Conservation (phyloP, 2,113 vertebrate genomes). For the Hypanus sabinus region DNA sequence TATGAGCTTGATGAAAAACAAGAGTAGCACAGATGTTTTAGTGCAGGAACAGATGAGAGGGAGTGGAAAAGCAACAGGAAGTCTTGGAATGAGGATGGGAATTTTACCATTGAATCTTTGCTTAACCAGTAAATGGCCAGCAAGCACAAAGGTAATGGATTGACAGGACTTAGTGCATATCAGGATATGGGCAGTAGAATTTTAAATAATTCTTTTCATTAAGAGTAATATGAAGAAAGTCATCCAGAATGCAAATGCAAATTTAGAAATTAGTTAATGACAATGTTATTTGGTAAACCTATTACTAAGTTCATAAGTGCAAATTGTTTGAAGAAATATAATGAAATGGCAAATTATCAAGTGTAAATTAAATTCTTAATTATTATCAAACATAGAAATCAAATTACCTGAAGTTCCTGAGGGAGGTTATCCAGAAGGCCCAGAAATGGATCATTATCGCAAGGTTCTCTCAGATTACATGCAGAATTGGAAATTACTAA, state of each 20-base stretch:
- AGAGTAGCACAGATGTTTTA: no score
- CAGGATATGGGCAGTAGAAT: no score
- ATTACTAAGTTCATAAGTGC: background rate
- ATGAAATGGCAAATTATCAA: background rate
- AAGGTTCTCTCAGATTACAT: conserved; percentile 54
- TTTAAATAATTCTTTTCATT: no score
- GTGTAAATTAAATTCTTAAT: conserved; percentile 18
- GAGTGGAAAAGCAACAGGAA: no score
- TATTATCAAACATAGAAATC: conserved; percentile 51
- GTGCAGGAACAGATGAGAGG: no score
- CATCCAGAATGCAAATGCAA: background rate
- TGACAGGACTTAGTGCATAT: no score
- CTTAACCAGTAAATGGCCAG: no score
- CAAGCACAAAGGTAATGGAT: no score
- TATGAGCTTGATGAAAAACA: no score
- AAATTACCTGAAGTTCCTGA: conserved; percentile 55
- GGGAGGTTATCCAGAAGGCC: conserved; percentile 62
- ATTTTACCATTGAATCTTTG: no score
- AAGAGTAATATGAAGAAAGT: no score
- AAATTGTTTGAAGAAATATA: background rate
- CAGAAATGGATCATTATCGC: conserved; percentile 68
- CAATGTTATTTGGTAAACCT: background rate
- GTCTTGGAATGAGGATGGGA: no score
- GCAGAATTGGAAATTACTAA: conserved; percentile 57
- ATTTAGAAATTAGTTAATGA: background rate